Base-by-base conservation (phyloP, 2,113 vertebrate species). In the Tychaedon coryphoeus region DNA sequence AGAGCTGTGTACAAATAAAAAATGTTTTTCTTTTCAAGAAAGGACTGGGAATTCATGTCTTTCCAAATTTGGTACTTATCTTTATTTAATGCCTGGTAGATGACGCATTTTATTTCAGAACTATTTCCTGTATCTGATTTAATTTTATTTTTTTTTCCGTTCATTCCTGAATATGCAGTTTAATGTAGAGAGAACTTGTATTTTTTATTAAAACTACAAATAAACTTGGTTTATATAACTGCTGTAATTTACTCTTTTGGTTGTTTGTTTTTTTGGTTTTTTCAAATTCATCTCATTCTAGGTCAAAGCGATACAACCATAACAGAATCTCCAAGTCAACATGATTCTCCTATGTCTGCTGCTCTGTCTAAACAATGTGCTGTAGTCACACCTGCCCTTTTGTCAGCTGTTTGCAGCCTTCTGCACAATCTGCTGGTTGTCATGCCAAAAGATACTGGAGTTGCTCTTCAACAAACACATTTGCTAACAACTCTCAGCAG, bases 331-430 rank as follows among this genome's bases (percentile, higher is more conserved):
- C 81, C 96, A 65, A 95, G 96, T 80, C 98, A 96, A 56, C 97
- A 89, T 38, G 98, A 98, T 74, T 98, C 98, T 56, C 95, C 91
- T 20, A 83, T 86, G 56, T 94, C 96, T 33, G 97, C 96, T 76
- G 86, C 91, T 69, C 77, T 95, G 19, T 88, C 98, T 48, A 98
- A 98, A n/a, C 97, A 96, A 8, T 57, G n/a, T 57, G 97, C 97
- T 74, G 91, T 98, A 85, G 99, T 99, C 92, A 99, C 99, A 19
- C 98, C 98, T 19, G 97, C 98, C 84, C 99, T 99, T 50, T 92
- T 99, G 79, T 98, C 98, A 2, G 99, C 99, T 22, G 71, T 98
- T 86, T 99, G 99, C 48, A 97, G 98, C 94, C 98, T 99, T 94
- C 95, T 99, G 84, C 97, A 98, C 83, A 99, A 99, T 96, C 97